Base-by-base conservation (phyloP, 2,113 vertebrate species). In the Phrynosoma platyrhinos region DNA sequence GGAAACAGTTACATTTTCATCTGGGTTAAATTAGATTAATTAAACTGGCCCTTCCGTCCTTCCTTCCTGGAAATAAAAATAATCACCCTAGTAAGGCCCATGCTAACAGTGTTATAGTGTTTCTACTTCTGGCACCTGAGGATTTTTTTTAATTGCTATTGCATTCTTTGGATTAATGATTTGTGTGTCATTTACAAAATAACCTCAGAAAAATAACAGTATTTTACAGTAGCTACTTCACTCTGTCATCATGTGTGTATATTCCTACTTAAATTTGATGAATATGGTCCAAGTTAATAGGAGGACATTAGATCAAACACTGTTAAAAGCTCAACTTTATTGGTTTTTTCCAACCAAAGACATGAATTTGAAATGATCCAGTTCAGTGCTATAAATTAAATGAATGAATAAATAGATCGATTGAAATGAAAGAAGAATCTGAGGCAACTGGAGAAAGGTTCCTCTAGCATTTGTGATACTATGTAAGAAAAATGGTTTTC, bases 241-340 rank as follows among this genome's bases (percentile, higher is more conserved):
- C 12, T 55, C 36, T n/a, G 36, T 18, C 7, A 30, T 21, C 12
- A 25, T 16, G 42, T 52, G 16, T 66, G 78, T 32, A 62, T 69
- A 6, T 83, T 30, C 64, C 40, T 83, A 13, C 64, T 9, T 0
- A 0, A 30, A n/a, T 69, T 52, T 83, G 52, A 6, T 68, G 53
- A 55, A 75, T 9, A 0, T 27, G 62, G 23, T 75, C 88, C 53
- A 58, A 0, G 30, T 87, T 78, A 85, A 62, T 40, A 68, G 78
- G 64, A 84, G 62, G 16, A 47, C 1, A 1, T 69, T 42, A 85
- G 40, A 64, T 84, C 58, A 74, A 53, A 47, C 47, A 1, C 30
- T 40, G 85, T 77, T 87, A 20, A 30, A 69, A 89, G 6, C 55
- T 86, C 58, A 30, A n/a, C 27, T 84, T 87, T 80, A 76, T 90